phyloP scores from a whole-genome alignment of 2,888 invertebrate species.

The Phyllotreta striolata region DNA sequence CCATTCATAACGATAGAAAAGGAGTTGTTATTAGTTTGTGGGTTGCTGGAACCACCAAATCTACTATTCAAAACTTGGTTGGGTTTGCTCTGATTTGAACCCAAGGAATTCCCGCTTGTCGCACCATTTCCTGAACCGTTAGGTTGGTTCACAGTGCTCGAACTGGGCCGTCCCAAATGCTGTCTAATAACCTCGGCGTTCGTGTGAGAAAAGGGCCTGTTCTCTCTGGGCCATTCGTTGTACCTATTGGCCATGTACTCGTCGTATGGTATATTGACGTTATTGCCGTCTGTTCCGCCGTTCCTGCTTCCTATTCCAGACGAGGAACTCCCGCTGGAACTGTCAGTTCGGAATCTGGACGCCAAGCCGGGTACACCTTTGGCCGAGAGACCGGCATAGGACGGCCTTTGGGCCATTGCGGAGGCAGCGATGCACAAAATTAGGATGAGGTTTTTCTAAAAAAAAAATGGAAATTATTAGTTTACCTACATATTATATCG shows the following conservation, averaged over 20 bases:
- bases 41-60: constrained; percentile 8
- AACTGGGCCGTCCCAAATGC: no score
- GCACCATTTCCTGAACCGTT: background rate
- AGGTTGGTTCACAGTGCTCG: background rate
- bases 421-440: constrained; percentile 25
- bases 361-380: constrained; percentile 51
- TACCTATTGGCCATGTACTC: constrained; percentile 68
- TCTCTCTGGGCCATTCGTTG: constrained; percentile 70
- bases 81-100: no score
- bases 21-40: background rate
- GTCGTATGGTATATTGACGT: constrained; percentile 64
- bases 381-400: constrained; percentile 68
- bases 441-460: constrained; percentile 24
- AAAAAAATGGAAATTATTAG: constrained; percentile 3
- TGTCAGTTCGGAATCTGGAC: constrained; percentile 2
- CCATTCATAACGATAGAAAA: constrained; percentile 6
- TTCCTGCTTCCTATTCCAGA: constrained; percentile 61
- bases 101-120: background rate
- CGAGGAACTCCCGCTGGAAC: background rate
- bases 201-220: constrained; percentile 60
- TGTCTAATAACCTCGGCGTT: no score
- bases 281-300: constrained; percentile 61
- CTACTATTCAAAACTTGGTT: constrained; percentile 8
- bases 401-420: constrained; percentile 67
- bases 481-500: background rate